A percentile compares a stretch with the other conserved stretches of the same genome.
Evolutionary conservation across 2,888 invertebrate genomes (phyloP).

Genomic region (Drosophila pseudotalamancana): DNA sequence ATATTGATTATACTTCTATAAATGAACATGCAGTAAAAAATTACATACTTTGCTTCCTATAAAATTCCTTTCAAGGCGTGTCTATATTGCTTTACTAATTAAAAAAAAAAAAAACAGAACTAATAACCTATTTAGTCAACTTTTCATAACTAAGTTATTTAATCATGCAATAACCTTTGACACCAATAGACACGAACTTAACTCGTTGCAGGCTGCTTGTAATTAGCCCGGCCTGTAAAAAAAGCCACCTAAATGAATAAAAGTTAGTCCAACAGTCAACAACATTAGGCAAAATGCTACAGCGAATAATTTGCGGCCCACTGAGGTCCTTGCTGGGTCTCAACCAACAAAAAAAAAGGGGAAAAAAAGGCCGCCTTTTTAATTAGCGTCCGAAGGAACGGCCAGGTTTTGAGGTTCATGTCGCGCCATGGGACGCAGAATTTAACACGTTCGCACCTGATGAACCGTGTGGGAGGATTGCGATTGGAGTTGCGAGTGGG

Average conservation of each 20-base stretch:
- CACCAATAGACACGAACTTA: conserved; percentile 1
- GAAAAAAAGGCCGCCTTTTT: conserved; percentile 33
- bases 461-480: too few species aligned
- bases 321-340: conserved; percentile 15
- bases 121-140: background rate
- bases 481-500: too few species aligned
- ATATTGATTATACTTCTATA: too few species aligned
- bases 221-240: conserved; percentile 23
- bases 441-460: conserved; percentile 61
- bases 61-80: background rate
- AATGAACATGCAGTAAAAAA: too few species aligned
- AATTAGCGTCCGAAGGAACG: conserved; percentile 47
- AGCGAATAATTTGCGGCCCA: conserved; percentile 13
- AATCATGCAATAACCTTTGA: background rate
- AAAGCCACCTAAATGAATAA: conserved; percentile 9
- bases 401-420: conserved; percentile 15
- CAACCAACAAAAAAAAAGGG: background rate
- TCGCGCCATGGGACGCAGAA: conserved; percentile 17
- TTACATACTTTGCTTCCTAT: background rate
- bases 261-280: conserved; percentile 14
- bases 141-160: background rate
- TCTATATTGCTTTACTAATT: background rate
- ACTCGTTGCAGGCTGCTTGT: conserved; percentile 2
- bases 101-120: background rate
- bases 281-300: conserved; percentile 13